These are phyloP conservation scores for Coelinius sp. DNA, from an alignment of 2,888 invertebrate species.

Conservation along the genomic window DNA sequence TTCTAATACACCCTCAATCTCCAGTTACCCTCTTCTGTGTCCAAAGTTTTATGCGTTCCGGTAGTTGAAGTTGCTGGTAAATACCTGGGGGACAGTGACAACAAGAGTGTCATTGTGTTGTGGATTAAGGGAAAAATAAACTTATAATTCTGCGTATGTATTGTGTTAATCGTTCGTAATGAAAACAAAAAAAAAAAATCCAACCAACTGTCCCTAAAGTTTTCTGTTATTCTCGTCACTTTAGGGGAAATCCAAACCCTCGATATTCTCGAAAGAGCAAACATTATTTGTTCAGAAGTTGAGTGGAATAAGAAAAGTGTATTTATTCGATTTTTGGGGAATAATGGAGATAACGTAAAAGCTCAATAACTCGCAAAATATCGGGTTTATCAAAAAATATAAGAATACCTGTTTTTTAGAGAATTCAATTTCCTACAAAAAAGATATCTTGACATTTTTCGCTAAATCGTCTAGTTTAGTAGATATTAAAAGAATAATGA, in stretches of 20 bases:
- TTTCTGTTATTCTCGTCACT: background rate
- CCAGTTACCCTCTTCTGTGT: slow-evolving; percentile 5
- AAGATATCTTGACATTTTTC: no score
- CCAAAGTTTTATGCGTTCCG: slow-evolving; percentile 31
- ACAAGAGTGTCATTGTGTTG: slow-evolving; percentile 26
- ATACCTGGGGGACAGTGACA: slow-evolving; percentile 23
- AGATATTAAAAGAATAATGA: no score
- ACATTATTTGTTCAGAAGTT: background rate
- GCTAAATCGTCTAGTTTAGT: no score
- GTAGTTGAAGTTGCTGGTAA: slow-evolving; percentile 27
- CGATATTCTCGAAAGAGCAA: background rate
- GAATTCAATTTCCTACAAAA: no score
- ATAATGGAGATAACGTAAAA: no score
- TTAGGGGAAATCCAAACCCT: background rate
- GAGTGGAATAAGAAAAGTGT: background rate
- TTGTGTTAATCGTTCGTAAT: background rate
- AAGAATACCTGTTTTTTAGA: no score
- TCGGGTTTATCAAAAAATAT: no score
- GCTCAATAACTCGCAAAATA: no score
- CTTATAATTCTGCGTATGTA: background rate
- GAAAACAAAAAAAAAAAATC: background rate
- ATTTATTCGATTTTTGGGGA: no score
- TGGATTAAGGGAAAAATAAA: background rate
- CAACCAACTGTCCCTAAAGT: background rate
- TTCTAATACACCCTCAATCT: slow-evolving; percentile 22